Conservation (phyloP, 1,140 invertebrate genomes). For the Holotrichia oblita region DNA sequence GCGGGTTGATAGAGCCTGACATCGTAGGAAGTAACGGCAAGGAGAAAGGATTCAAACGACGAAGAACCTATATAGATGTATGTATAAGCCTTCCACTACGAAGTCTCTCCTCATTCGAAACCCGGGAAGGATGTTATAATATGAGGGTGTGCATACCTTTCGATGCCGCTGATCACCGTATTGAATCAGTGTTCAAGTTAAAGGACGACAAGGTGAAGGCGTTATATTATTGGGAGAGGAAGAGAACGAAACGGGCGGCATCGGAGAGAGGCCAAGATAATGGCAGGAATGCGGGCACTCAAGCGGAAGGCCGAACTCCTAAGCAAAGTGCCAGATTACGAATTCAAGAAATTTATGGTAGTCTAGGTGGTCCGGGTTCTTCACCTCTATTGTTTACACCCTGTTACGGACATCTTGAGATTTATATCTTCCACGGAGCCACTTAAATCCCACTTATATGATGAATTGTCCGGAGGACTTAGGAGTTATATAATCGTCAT, state of each 20-base stretch:
- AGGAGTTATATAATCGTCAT: conserved; percentile 37
- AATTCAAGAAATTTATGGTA: conserved; percentile 57
- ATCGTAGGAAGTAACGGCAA: neutral
- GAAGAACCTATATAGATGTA: neutral
- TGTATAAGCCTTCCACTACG: neutral
- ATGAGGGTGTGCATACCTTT: conserved; percentile 48
- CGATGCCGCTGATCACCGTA: conserved; percentile 51
- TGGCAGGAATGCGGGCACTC: conserved; percentile 54
- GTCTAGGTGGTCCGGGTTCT: conserved; percentile 54
- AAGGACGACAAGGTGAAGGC: conserved; percentile 16
- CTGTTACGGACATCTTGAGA: conserved; percentile 57
- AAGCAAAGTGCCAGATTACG: conserved; percentile 57
- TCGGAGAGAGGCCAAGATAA: conserved; percentile 47
- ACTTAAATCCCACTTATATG: conserved; percentile 51
- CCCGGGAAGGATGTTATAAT: neutral
- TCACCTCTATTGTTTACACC: conserved; percentile 58
- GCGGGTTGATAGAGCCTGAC: neutral
- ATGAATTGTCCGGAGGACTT: conserved; percentile 48
- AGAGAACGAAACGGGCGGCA: conserved; percentile 43
- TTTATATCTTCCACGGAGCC: conserved; percentile 53
- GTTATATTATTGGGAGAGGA: conserved; percentile 16
- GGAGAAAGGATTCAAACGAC: neutral
- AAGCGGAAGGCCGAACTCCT: conserved; percentile 53
- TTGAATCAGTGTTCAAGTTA: conserved; percentile 48
- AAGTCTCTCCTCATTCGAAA: neutral